Evolutionary conservation across 92 coral and sea anemone species (phyloP), one percentile per base, ranked within the genome.

Genomic region (Epizoanthus fatuus): DNA sequence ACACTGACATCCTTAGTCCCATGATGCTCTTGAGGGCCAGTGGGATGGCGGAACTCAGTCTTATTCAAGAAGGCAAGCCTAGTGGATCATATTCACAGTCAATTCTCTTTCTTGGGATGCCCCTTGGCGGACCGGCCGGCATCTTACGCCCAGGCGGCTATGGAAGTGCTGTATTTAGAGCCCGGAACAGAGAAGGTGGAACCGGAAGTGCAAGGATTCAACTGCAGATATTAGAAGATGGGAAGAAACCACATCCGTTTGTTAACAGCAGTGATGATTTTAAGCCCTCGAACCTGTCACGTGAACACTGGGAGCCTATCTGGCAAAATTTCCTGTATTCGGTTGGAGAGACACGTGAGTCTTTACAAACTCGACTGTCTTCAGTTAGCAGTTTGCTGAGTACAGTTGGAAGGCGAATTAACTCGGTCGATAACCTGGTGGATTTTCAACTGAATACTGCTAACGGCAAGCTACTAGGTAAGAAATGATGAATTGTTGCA

Each of bases 111-210:
- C 68, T 93, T 45, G 96, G 94, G 0, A 91, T 85, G 67, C 88
- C 96, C 1, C 42, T 93, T 13, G 85, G 81, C 56, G 97, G 95
- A 16, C 97, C 97, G 40, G 91, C 89, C 29, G 97, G 97, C 2
- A 94, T 94, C 65, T 62, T 94, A 45, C 91, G 90, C 29, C 97
- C 97, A 47, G 86, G 85, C 63, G 72, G 88, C 8, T 86, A 87
- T 66, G 95, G 93, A 37, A 80, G 72, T 45, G 72, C 84, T 10
- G 72, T 73, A 47, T 92, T 94, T 74, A 87, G 84, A 17, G 88
- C 81, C 35, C 63, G 54, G 39, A 76, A 81, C n/a, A 0, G 15
- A 11, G 69, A 68, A 79, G 74, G 87, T 11, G 75, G 76, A 35
- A 62, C 70, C 42, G 74, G 72, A 57, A 45, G 37, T 11, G 84